A percentile compares a stretch with the other conserved stretches of the same genome.
Evolutionary conservation across 2,888 invertebrate species (phyloP).

Genomic region (Dysmachus trigonus): DNA sequence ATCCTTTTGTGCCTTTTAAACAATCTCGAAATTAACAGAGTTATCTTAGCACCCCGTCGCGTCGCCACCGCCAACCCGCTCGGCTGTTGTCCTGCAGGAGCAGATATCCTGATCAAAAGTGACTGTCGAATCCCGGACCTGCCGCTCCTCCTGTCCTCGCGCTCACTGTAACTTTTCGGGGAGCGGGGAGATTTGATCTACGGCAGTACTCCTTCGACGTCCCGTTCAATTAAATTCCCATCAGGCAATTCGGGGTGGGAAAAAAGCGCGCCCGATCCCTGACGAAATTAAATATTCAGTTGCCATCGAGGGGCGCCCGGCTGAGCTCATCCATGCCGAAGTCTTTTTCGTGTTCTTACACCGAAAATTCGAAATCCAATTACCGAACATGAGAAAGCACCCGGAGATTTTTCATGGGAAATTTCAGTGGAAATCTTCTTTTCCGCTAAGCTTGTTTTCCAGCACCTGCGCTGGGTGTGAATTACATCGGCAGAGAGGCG

Average conservation of each 20-base stretch:
- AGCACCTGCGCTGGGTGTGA: not conserved
- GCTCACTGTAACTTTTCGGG: not conserved
- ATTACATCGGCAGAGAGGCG: not conserved
- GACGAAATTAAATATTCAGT: conserved; percentile 23
- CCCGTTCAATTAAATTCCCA: conserved; percentile 24
- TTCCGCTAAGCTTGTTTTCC: conserved; percentile 9
- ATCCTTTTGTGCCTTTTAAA: not conserved
- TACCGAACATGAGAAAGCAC: conserved; percentile 35
- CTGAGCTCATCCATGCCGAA: conserved; percentile 21
- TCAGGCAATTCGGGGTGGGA: not conserved
- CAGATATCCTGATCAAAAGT: not conserved
- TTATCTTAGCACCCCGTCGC: not conserved
- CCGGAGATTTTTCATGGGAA: conserved; percentile 3
- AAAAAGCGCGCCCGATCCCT: not conserved
- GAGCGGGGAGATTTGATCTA: not conserved
- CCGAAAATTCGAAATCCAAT: conserved; percentile 36
- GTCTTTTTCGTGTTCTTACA: conserved; percentile 19
- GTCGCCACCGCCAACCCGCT: not conserved
- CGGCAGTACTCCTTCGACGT: not conserved
- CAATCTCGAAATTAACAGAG: not conserved
- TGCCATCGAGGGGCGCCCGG: not conserved
- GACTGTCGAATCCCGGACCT: not conserved
- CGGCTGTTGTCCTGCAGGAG: not conserved
- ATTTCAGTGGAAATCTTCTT: not conserved
- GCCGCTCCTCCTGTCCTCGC: not conserved